These are phyloP conservation scores for Varecia variegata DNA, from an alignment of 2,797 vertebrate species.

Conservation along the genomic window DNA sequence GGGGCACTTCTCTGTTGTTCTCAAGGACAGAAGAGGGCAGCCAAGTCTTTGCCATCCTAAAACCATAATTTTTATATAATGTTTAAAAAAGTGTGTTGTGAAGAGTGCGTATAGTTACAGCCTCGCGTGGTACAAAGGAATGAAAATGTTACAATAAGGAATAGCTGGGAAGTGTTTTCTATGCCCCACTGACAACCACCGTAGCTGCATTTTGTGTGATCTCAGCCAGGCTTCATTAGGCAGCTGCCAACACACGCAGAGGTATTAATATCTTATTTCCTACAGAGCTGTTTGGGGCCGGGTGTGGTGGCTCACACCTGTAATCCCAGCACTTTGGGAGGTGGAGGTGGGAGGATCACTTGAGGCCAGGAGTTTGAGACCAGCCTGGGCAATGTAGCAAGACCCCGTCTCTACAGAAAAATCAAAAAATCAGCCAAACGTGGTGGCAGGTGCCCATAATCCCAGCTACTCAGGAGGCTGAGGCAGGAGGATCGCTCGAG, in stretches of 20 bases:
- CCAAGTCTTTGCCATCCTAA: background rate
- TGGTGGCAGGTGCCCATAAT: background rate
- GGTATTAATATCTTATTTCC: no score
- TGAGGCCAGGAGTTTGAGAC: background rate
- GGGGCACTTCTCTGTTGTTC: background rate
- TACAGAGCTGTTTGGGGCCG: background rate
- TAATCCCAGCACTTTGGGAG: background rate
- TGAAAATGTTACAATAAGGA: background rate
- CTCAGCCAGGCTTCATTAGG: no score
- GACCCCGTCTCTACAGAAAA: background rate
- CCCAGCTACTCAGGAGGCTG: background rate
- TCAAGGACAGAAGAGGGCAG: background rate
- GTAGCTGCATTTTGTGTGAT: no score
- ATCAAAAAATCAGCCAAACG: background rate
- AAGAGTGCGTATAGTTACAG: background rate
- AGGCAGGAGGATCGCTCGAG: background rate
- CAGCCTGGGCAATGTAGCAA: background rate
- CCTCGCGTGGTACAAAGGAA: background rate
- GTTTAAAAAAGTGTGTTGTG: background rate
- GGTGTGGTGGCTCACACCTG: background rate
- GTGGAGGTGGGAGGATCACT: background rate
- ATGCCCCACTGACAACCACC: no score
- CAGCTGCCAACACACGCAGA: no score
- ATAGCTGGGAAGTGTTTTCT: no score
- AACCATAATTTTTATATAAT: background rate